Percentiles rank a stretch among this genome's conserved stretches.
These are phyloP conservation scores for Oryzias woworae DNA, from an alignment of 2,113 vertebrate genomes.

Conservation along the genomic window DNA sequence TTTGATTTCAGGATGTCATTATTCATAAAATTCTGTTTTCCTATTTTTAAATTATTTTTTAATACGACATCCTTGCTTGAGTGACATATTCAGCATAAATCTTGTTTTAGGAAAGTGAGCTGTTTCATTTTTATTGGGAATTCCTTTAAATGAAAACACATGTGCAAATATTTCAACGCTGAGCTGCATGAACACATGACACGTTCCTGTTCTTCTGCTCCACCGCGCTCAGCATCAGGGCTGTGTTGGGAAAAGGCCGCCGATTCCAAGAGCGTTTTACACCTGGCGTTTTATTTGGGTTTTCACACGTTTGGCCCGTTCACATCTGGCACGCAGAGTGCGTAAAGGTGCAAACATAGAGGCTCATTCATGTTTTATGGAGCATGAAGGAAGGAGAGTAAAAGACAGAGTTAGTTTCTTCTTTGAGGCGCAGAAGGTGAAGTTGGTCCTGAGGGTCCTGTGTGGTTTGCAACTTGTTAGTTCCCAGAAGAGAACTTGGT, in stretches of 20 bases:
- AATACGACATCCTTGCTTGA: no score
- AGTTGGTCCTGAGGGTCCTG: slow-evolving; percentile 43
- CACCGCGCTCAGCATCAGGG: neutral
- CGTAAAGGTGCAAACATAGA: slow-evolving; percentile 51
- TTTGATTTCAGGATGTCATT: no score
- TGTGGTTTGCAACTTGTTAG: slow-evolving; percentile 47
- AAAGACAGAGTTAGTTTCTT: slow-evolving; percentile 14
- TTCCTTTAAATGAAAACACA: no score
- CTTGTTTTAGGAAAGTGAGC: no score
- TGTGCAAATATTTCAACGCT: no score
- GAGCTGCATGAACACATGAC: no score
- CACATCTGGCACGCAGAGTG: slow-evolving; percentile 46
- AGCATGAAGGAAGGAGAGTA: slow-evolving; percentile 3
- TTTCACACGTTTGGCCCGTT: slow-evolving; percentile 30
- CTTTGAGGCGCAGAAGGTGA: slow-evolving; percentile 19
- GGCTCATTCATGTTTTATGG: slow-evolving; percentile 42
- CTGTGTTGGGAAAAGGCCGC: neutral
- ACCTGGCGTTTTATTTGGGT: slow-evolving; percentile 24
- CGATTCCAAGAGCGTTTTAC: slow-evolving; percentile 29
- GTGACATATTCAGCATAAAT: no score
- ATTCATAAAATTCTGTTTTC: no score
- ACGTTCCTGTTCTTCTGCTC: neutral
- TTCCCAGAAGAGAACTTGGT: slow-evolving; percentile 65
- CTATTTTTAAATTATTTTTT: no score
- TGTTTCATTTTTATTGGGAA: no score